phyloP scores from a whole-genome alignment of 2,888 invertebrate species.

The Ennomos fuscantarius region DNA sequence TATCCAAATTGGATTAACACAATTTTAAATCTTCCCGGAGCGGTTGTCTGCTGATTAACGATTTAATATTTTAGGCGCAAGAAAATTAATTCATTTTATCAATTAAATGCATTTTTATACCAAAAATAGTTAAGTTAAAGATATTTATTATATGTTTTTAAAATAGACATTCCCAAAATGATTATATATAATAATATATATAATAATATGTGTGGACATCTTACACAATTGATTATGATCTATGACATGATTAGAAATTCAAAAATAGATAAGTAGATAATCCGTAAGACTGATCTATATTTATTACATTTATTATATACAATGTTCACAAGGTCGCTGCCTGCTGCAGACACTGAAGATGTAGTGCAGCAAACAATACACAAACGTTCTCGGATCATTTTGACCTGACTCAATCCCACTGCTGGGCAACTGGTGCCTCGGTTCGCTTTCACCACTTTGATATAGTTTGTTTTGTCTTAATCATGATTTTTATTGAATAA shows the following conservation, averaged over 20 bases:
- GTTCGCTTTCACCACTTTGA: too few relatives aligned
- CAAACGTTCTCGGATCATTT: slow-evolving; percentile 24
- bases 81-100: background rate
- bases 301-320: slow-evolving; percentile 4
- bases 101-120: slow-evolving; percentile 5
- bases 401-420: background rate
- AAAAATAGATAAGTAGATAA: slow-evolving; percentile 18
- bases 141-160: background rate
- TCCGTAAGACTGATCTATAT: slow-evolving; percentile 26
- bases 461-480: too few relatives aligned
- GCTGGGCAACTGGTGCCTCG: too few relatives aligned
- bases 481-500: too few relatives aligned
- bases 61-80: too few relatives aligned
- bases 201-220: too few relatives aligned
- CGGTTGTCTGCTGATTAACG: too few relatives aligned
- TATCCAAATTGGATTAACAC: too few relatives aligned
- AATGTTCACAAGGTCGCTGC: slow-evolving; percentile 44
- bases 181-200: too few relatives aligned
- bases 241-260: slow-evolving; percentile 1
- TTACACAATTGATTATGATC: too few relatives aligned
- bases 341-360: slow-evolving; percentile 1
- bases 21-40: too few relatives aligned
- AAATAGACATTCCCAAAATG: background rate
- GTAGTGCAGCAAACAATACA: slow-evolving; percentile 6
- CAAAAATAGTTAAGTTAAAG: slow-evolving; percentile 5